Conservation (phyloP, 2,113 vertebrate genomes). For the Zosterops lateralis region DNA sequence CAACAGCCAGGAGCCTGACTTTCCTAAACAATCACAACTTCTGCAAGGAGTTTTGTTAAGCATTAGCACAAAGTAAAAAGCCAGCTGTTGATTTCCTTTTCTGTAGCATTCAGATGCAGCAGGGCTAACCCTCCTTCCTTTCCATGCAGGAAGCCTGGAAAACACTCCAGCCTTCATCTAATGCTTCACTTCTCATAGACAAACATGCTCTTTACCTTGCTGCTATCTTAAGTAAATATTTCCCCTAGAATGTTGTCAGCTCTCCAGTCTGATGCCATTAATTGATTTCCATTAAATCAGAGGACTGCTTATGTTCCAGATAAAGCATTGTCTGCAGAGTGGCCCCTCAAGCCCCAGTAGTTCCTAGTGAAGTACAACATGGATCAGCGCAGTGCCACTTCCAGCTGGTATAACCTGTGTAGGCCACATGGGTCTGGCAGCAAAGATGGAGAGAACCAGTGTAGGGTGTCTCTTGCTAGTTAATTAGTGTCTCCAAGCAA, state of each 20-base stretch:
- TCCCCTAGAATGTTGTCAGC: background rate
- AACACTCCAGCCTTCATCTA: background rate
- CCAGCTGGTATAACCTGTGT: background rate
- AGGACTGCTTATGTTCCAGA: background rate
- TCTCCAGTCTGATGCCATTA: background rate
- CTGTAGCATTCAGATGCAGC: background rate
- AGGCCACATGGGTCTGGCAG: background rate
- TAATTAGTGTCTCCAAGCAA: background rate
- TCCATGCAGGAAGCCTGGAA: background rate
- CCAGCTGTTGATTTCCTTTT: background rate
- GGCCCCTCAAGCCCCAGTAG: background rate
- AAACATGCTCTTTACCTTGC: constrained; percentile 55
- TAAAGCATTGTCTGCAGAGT: background rate
- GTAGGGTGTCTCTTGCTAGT: background rate
- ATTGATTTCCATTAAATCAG: constrained; percentile 45
- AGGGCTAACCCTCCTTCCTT: background rate
- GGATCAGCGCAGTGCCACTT: background rate
- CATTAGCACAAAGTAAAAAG: background rate
- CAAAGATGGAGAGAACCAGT: background rate
- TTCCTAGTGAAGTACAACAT: background rate
- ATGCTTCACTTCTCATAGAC: background rate
- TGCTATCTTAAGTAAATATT: constrained; percentile 59
- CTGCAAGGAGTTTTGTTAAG: background rate
- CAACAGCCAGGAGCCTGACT: background rate
- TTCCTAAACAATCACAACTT: background rate